phyloP scores from a whole-genome alignment of 2,797 vertebrate genomes.

The Cossypha polioptera region DNA sequence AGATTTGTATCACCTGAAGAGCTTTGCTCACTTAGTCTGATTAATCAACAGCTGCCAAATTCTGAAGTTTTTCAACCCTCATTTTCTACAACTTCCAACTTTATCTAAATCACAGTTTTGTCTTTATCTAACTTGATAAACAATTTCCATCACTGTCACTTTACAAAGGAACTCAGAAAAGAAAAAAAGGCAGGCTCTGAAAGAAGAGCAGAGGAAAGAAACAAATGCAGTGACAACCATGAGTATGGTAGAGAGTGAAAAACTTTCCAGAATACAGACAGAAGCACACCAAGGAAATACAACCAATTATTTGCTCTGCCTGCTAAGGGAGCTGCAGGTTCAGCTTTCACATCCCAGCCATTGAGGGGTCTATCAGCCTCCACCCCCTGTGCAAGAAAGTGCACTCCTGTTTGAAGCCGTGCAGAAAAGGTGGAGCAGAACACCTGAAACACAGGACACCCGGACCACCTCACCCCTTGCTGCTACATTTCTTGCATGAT shows the following conservation, averaged over 20 bases:
- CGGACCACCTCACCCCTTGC: slow-evolving; percentile 83
- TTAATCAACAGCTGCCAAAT: background rate
- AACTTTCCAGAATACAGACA: background rate
- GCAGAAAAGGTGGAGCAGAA: slow-evolving; percentile 71
- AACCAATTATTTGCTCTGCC: slow-evolving; percentile 16
- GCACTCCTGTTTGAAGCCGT: slow-evolving; percentile 61
- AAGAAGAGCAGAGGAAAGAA: slow-evolving; percentile 1
- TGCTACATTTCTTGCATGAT: slow-evolving; percentile 73
- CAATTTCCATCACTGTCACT: background rate
- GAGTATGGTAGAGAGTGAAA: background rate
- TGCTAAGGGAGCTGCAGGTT: background rate
- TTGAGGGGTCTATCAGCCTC: background rate
- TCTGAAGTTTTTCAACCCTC: background rate
- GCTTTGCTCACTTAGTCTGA: background rate
- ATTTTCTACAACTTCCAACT: background rate
- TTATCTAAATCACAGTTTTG: background rate
- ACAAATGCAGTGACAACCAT: background rate
- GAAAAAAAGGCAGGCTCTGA: background rate
- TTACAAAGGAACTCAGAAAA: background rate
- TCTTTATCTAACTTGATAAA: background rate
- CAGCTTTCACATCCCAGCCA: background rate
- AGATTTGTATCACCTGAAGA: background rate
- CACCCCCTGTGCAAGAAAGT: background rate
- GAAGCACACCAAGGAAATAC: background rate
- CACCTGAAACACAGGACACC: slow-evolving; percentile 42